Percentiles rank a stretch among this genome's conserved stretches.
These are phyloP conservation scores for Drosophila equinoxialis DNA, from an alignment of 1,140 invertebrate species.

Conservation along the genomic window DNA sequence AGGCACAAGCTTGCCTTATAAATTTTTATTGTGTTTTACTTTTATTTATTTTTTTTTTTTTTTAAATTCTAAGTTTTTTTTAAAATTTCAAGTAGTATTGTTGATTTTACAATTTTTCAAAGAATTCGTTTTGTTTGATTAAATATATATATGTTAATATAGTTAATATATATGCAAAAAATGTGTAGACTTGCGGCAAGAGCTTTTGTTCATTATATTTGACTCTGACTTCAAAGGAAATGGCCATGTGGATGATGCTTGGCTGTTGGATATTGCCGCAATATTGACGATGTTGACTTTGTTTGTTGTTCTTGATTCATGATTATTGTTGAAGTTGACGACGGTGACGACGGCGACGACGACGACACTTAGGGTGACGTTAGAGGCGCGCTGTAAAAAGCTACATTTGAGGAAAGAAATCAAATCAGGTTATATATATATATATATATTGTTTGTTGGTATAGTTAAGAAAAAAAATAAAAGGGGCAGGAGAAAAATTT, in stretches of 20 bases:
- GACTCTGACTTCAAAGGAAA: constrained; percentile 46
- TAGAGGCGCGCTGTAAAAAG: constrained; percentile 67
- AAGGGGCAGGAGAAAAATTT: constrained; percentile 23
- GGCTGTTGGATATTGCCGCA: constrained; percentile 32
- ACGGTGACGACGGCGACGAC: constrained; percentile 30
- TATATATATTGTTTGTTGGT: constrained; percentile 51
- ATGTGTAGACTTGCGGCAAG: constrained; percentile 58
- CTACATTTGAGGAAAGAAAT: constrained; percentile 80
- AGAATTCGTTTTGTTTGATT: constrained; percentile 57
- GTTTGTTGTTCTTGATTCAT: constrained; percentile 28
- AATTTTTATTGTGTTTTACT: constrained; percentile 26
- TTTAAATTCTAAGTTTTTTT: constrained; percentile 64
- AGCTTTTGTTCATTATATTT: constrained; percentile 31
- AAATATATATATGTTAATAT: constrained; percentile 51
- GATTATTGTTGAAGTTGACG: constrained; percentile 4
- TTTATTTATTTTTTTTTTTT: constrained; percentile 32
- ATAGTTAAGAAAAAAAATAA: constrained; percentile 60
- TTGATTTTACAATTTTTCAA: constrained; percentile 66
- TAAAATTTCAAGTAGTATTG: constrained; percentile 68
- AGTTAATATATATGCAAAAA: constrained; percentile 33
- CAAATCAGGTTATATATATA: constrained; percentile 74
- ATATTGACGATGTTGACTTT: constrained; percentile 45
- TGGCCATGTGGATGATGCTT: constrained; percentile 30
- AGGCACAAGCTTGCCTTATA: constrained; percentile 74
- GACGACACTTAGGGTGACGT: constrained; percentile 36